These are phyloP conservation scores for Trachelipus rathkii DNA, from an alignment of 1,140 invertebrate species.

Conservation along the genomic window DNA sequence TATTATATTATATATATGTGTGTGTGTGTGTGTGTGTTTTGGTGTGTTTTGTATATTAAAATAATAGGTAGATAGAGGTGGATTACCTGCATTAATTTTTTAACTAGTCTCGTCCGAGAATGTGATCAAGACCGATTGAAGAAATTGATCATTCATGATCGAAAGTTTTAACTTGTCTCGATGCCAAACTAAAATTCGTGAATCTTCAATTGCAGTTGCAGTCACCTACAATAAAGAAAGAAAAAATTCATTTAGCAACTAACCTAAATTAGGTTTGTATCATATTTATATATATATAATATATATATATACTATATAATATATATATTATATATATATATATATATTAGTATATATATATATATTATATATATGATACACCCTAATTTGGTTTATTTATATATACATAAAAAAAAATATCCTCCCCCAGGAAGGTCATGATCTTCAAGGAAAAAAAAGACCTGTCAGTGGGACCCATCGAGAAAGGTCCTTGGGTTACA, in stretches of 20 bases:
- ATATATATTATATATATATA: too few relatives aligned
- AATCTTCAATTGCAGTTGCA: slow-evolving; percentile 82
- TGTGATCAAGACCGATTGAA: slow-evolving; percentile 81
- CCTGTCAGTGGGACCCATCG: too few relatives aligned
- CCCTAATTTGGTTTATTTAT: too few relatives aligned
- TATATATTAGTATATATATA: too few relatives aligned
- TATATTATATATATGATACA: too few relatives aligned
- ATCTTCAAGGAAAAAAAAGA: too few relatives aligned
- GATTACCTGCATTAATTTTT: slow-evolving; percentile 78
- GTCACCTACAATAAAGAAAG: slow-evolving; percentile 60
- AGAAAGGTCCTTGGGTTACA: too few relatives aligned
- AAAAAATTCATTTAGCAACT: slow-evolving; percentile 18
- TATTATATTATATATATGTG: neutral
- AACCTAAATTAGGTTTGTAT: neutral
- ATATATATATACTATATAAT: too few relatives aligned
- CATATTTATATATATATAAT: too few relatives aligned
- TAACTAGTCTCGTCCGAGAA: slow-evolving; percentile 80
- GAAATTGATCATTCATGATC: slow-evolving; percentile 75
- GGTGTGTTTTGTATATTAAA: neutral
- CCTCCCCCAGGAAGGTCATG: too few relatives aligned
- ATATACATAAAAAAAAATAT: too few relatives aligned
- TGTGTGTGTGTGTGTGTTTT: neutral
- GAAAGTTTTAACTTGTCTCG: slow-evolving; percentile 76
- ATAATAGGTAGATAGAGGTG: neutral
- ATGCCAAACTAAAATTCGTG: slow-evolving; percentile 78